Conservation (phyloP, 2,113 vertebrate species). For the Gobius niger region DNA sequence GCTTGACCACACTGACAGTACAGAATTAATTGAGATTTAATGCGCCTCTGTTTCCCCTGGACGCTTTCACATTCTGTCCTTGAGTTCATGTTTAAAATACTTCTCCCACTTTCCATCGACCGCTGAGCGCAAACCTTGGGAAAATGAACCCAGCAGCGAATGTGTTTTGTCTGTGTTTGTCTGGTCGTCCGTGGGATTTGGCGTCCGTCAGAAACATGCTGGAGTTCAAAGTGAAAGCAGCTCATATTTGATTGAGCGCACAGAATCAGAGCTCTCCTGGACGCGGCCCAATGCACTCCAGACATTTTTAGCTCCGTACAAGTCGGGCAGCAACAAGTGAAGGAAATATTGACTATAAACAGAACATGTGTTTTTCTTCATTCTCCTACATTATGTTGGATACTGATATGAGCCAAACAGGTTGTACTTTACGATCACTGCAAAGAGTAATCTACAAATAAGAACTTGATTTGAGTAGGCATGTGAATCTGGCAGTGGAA, state of each 20-base stretch:
- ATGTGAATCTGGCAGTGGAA: too few species aligned
- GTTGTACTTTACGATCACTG: too few species aligned
- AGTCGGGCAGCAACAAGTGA: slow-evolving; percentile 48
- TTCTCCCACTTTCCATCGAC: not conserved
- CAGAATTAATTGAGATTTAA: too few species aligned
- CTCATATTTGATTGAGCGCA: not conserved
- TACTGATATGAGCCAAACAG: too few species aligned
- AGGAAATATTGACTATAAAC: slow-evolving; percentile 71
- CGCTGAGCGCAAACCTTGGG: not conserved
- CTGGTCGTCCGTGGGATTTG: slow-evolving; percentile 23
- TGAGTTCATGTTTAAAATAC: too few species aligned
- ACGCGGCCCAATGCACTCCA: slow-evolving; percentile 2
- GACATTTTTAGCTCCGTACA: slow-evolving; percentile 57
- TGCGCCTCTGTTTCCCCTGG: too few species aligned
- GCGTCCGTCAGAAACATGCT: slow-evolving; percentile 22
- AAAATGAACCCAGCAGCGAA: slow-evolving; percentile 32
- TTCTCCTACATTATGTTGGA: not conserved
- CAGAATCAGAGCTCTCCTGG: slow-evolving; percentile 22
- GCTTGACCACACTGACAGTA: too few species aligned
- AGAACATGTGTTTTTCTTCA: slow-evolving; percentile 8
- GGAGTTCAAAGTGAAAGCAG: not conserved
- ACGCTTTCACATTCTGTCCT: too few species aligned
- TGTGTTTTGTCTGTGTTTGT: slow-evolving; percentile 26
- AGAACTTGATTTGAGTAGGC: too few species aligned
- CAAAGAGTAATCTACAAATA: too few species aligned